Evolutionary conservation across 2,888 invertebrate species (phyloP), one percentile per base, ranked within the genome.

Genomic region (Papilio demoleus): DNA sequence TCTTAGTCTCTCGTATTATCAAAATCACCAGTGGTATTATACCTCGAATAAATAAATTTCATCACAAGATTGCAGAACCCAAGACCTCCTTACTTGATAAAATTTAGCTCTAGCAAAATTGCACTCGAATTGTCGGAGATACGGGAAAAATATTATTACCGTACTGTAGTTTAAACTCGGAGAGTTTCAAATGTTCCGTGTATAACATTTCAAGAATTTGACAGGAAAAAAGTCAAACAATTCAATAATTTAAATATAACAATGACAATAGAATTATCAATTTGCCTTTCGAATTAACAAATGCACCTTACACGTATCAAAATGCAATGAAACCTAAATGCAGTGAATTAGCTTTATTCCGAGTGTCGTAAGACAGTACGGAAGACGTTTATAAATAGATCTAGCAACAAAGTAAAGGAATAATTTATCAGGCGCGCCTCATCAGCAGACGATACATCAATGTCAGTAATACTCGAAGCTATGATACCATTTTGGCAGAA

Each of bases 401-500:
- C 50, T 14, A 27, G 27, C 27, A 50, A 50, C 24, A 50, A 50
- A 50, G 50, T 50, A 50, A 27, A 5, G 12, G 50, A 50, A 50
- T 50, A 50, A 50, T 50, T 50, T 50, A 27, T 50, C 50, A 27
- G 50, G 50, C 50, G 50, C 50, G 50, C 24, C 24, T 50, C 50
- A 50, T 50, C 50, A 50, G 24, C 27, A 50, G 14, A 5, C 14
- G n/a, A 50, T 50, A 50, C 50, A 50, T 50, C 50, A 50, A 50
- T 50, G 50, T 50, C 24, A n/a, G 27, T 50, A 50, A 50, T 27
- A n/a, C 50, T 50, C 50, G 14, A 50, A 50, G 50, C 50, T 50
- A 50, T 50, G 50, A 50, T 27, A 27, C 14, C 24, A 50, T 50
- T 50, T 50, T 50, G 27, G 27, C 27, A n/a, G 50, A 14, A 50